These are phyloP conservation scores for Limanda limanda DNA, from an alignment of 2,113 vertebrate species.

Conservation along the genomic window DNA sequence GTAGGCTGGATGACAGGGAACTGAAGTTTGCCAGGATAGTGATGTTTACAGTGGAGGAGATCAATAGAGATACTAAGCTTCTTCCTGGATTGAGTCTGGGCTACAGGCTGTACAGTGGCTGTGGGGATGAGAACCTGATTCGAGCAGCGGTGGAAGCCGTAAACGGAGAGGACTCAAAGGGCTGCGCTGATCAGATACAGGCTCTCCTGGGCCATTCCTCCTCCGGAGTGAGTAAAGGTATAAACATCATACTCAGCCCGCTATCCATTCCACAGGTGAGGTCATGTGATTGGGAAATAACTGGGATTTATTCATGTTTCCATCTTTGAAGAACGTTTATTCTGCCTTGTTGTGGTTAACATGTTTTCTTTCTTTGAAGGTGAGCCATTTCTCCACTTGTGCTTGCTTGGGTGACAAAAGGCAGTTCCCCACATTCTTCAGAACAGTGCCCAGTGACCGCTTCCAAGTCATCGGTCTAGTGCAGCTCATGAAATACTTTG, in stretches of 20 bases:
- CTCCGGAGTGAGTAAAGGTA: slow-evolving; percentile 62
- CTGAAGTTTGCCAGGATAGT: slow-evolving; percentile 70
- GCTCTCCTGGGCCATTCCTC: slow-evolving; percentile 73
- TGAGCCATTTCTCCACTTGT: slow-evolving; percentile 73
- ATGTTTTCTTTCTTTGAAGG: slow-evolving; percentile 46
- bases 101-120: slow-evolving; percentile 69
- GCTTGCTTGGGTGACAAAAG: slow-evolving; percentile 72
- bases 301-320: not conserved
- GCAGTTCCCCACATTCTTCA: slow-evolving; percentile 72
- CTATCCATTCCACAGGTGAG: slow-evolving; percentile 72
- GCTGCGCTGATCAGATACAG: slow-evolving; percentile 50
- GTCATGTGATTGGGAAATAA: not conserved
- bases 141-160: slow-evolving; percentile 67
- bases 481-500: slow-evolving; percentile 69
- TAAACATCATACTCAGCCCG: slow-evolving; percentile 58
- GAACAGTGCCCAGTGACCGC: slow-evolving; percentile 72
- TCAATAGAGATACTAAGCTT: slow-evolving; percentile 62
- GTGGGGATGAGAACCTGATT: slow-evolving; percentile 63
- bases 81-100: slow-evolving; percentile 71
- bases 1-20: slow-evolving; percentile 69
- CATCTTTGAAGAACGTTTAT: not conserved
- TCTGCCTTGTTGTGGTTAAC: not conserved
- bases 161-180: slow-evolving; percentile 25
- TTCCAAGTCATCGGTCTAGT: slow-evolving; percentile 63
- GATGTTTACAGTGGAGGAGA: slow-evolving; percentile 74